Percentiles rank a stretch among this genome's conserved stretches.
These are phyloP conservation scores for Heliconius erato DNA, from an alignment of 2,888 invertebrate species.

Conservation along the genomic window DNA sequence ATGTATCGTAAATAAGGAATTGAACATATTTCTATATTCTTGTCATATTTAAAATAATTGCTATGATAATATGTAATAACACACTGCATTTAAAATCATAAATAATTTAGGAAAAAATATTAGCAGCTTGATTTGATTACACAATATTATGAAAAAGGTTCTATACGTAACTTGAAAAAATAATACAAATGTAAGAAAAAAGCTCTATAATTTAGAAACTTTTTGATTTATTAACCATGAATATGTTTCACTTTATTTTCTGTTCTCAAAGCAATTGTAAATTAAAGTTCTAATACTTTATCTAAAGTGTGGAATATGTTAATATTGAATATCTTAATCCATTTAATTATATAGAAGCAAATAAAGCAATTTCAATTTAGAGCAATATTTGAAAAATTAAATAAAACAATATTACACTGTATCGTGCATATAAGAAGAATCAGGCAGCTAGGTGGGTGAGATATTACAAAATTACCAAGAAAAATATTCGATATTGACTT, in stretches of 20 bases:
- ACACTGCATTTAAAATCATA: not conserved
- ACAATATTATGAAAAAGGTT: not conserved
- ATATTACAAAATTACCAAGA: no score
- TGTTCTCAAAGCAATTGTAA: not conserved
- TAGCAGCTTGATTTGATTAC: not conserved
- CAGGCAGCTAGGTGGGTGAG: no score
- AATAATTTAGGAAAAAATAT: not conserved
- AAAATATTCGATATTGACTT: no score
- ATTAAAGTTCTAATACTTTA: not conserved
- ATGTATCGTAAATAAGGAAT: slow-evolving; percentile 51
- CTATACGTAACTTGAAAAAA: not conserved
- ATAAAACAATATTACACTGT: no score
- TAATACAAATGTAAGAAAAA: not conserved
- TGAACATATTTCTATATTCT: not conserved
- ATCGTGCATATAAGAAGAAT: no score
- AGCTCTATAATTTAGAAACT: not conserved
- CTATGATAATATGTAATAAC: not conserved
- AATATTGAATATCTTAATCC: not conserved
- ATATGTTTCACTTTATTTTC: not conserved
- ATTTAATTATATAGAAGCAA: no score
- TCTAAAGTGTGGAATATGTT: not conserved
- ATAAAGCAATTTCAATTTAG: no score
- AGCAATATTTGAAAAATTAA: no score
- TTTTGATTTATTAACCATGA: no score
- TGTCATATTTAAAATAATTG: not conserved